Conservation (phyloP, 1,140 invertebrate species). For the Xylocopa sonorina region DNA sequence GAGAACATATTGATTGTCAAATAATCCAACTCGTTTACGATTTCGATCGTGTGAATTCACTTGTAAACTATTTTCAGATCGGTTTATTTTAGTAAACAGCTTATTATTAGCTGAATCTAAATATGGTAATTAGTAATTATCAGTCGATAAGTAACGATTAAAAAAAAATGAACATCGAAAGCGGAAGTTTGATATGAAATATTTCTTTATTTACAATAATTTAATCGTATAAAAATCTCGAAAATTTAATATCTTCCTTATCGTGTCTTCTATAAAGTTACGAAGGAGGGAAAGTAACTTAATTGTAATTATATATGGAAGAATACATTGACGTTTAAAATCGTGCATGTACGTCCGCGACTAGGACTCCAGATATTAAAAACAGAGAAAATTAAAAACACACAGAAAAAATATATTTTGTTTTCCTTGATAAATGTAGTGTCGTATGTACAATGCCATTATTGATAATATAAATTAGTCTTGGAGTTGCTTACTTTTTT, state of each 20-base stretch:
- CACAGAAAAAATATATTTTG: constrained; percentile 72
- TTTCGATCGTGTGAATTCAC: background rate
- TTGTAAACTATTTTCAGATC: constrained; percentile 15
- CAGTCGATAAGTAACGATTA: constrained; percentile 4
- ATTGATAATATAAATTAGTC: constrained; percentile 75
- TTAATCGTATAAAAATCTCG: constrained; percentile 57
- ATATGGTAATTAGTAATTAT: constrained; percentile 7
- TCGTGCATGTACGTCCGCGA: constrained; percentile 22
- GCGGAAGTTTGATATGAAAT: constrained; percentile 36
- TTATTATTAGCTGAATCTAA: background rate
- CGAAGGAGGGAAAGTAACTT: constrained; percentile 26
- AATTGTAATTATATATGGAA: constrained; percentile 42
- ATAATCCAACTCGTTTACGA: background rate
- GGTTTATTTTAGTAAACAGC: constrained; percentile 21
- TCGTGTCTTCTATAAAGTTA: constrained; percentile 30
- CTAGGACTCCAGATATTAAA: constrained; percentile 31
- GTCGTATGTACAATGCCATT: constrained; percentile 78
- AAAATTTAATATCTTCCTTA: constrained; percentile 37
- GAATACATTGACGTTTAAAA: constrained; percentile 38
- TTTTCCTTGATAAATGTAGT: constrained; percentile 72
- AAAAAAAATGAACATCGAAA: constrained; percentile 5
- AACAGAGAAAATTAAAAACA: constrained; percentile 69
- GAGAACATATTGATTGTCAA: background rate
- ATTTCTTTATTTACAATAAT: constrained; percentile 66
- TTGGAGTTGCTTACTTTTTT: constrained; percentile 62